Conservation (phyloP, 1,140 invertebrate species). For the Pseudomyrmex sp. region DNA sequence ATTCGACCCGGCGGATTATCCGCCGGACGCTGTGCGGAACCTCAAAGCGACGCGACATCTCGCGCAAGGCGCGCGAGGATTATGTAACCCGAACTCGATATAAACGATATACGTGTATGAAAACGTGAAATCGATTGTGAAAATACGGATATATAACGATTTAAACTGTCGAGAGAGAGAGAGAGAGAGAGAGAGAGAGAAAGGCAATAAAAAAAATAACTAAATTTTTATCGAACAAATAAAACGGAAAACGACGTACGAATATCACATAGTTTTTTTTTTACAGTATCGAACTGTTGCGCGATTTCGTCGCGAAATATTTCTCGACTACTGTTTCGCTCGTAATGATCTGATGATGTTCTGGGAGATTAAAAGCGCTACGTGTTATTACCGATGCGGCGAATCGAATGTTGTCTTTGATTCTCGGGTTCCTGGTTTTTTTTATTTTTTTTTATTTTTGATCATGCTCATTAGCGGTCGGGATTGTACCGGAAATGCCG, state of each 20-base stretch:
- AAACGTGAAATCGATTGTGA: background rate
- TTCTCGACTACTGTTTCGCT: background rate
- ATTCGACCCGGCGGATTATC: constrained; percentile 28
- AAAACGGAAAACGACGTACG: background rate
- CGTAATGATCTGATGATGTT: background rate
- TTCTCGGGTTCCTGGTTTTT: constrained; percentile 17
- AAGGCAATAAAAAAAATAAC: background rate
- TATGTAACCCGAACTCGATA: background rate
- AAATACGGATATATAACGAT: background rate
- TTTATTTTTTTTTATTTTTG: background rate
- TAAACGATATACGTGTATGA: background rate
- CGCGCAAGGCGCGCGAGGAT: background rate
- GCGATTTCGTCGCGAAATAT: background rate
- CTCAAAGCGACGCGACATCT: constrained; percentile 7
- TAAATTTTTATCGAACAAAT: background rate
- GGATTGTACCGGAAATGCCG: constrained; percentile 11
- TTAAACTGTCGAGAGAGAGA: background rate
- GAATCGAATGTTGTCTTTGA: background rate
- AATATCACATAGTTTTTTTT: too few relatives aligned
- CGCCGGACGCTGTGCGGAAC: constrained; percentile 6
- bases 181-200: too few relatives aligned
- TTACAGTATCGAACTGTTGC: too few relatives aligned
- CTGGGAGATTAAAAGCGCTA: too few relatives aligned
- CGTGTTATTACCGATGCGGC: too few relatives aligned
- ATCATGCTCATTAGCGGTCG: constrained; percentile 34